These are phyloP conservation scores for Drosophila seguyi DNA, from an alignment of 1,140 invertebrate genomes.

Conservation along the genomic window DNA sequence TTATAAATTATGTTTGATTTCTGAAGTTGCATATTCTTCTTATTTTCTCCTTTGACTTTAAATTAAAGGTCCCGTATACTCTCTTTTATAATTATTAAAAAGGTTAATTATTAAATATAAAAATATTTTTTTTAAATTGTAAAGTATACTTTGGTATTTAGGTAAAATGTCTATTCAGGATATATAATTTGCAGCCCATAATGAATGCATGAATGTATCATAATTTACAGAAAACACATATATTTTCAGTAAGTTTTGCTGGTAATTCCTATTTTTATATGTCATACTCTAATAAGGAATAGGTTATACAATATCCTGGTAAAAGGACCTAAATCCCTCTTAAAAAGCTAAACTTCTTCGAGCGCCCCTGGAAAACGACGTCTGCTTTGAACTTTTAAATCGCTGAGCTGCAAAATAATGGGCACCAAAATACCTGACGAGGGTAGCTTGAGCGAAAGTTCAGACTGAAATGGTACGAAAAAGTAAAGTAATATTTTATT, in stretches of 20 bases:
- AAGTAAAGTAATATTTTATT: neutral
- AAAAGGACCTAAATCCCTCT: neutral
- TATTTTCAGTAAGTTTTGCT: neutral
- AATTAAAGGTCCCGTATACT: no score
- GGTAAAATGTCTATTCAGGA: no score
- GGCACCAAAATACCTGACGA: slow-evolving; percentile 54
- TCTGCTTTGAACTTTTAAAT: slow-evolving; percentile 58
- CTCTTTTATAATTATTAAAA: no score
- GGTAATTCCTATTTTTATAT: neutral
- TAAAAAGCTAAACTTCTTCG: neutral
- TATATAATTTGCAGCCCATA: no score
- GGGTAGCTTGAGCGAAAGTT: slow-evolving; percentile 29
- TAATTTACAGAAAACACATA: neutral
- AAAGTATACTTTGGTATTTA: no score
- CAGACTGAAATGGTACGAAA: neutral
- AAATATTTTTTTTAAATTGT: no score
- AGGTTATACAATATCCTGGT: neutral
- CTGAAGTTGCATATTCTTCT: neutral
- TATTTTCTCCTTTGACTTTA: neutral
- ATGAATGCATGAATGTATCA: no score
- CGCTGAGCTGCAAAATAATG: slow-evolving; percentile 68
- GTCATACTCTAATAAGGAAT: neutral
- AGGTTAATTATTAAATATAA: no score
- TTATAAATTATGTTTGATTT: neutral
- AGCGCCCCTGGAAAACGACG: slow-evolving; percentile 13